Conservation (phyloP, 2,797 vertebrate genomes). For the Glyptemys insculpta region DNA sequence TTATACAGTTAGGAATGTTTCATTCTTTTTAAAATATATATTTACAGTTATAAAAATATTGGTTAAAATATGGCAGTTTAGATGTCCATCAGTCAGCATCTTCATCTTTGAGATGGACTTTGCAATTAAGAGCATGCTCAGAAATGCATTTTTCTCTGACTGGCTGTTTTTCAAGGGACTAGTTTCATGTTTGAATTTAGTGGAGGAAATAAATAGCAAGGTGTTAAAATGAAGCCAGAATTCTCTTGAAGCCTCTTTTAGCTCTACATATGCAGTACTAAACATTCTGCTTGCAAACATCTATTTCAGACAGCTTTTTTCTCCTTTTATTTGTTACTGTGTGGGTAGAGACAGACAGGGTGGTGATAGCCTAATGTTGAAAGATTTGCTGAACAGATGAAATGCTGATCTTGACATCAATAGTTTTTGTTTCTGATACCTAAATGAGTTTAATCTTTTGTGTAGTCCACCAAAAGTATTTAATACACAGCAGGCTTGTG, state of each 20-base stretch:
- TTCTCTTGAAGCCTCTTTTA: background rate
- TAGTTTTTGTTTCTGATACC: background rate
- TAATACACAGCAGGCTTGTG: background rate
- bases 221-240: background rate
- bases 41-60: slow-evolving; percentile 7
- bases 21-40: background rate
- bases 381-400: background rate
- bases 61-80: slow-evolving; percentile 9
- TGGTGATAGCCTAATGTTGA: background rate
- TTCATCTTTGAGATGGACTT: background rate
- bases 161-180: background rate
- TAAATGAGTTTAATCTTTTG: background rate
- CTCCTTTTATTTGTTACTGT: background rate
- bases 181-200: background rate
- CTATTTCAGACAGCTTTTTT: background rate
- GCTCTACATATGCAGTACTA: background rate
- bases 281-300: background rate
- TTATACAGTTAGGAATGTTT: background rate
- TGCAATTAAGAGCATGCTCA: background rate
- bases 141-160: background rate
- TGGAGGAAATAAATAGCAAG: background rate
- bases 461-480: background rate
- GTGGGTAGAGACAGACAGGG: background rate
- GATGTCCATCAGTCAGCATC: background rate
- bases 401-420: background rate